These are phyloP conservation scores for Miichthys miiuy DNA, from an alignment of 2,797 vertebrate species.

Conservation along the genomic window DNA sequence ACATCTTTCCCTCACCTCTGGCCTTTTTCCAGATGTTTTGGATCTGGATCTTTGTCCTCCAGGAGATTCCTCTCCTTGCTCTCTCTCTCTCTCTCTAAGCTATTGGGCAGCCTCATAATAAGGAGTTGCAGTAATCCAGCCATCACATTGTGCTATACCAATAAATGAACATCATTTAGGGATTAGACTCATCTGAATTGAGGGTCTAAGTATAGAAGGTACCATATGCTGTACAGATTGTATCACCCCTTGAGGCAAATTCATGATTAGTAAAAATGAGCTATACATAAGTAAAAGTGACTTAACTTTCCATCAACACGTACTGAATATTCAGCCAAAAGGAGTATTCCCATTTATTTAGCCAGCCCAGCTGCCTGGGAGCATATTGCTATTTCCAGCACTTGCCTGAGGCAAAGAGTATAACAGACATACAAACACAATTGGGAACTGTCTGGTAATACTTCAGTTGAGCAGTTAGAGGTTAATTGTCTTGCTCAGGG, in stretches of 20 bases:
- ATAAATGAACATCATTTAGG: too few species aligned
- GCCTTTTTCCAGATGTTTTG: not conserved
- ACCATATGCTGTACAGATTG: not conserved
- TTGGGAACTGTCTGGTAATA: constrained; percentile 43
- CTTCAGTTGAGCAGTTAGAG: constrained; percentile 49
- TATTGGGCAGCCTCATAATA: too few species aligned
- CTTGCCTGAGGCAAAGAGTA: constrained; percentile 44
- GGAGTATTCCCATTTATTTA: constrained; percentile 19
- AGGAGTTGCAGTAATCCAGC: too few species aligned
- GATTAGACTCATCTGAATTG: not conserved
- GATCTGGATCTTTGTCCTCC: not conserved
- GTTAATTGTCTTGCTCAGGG: constrained; percentile 62
- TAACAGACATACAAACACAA: constrained; percentile 37
- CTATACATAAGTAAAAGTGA: not conserved
- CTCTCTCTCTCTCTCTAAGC: not conserved
- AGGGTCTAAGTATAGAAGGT: not conserved
- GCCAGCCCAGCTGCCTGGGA: constrained; percentile 29
- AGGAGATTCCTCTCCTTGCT: not conserved
- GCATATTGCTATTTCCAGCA: constrained; percentile 50
- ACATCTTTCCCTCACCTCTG: not conserved
- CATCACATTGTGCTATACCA: too few species aligned
- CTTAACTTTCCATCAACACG: not conserved
- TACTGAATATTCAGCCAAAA: constrained; percentile 33
- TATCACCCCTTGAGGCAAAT: not conserved
- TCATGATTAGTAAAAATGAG: not conserved